Percentiles rank a stretch among this genome's conserved stretches.
Evolutionary conservation across 1,140 invertebrate genomes (phyloP).

Genomic region (Paramacrobiotus metropolitanus): DNA sequence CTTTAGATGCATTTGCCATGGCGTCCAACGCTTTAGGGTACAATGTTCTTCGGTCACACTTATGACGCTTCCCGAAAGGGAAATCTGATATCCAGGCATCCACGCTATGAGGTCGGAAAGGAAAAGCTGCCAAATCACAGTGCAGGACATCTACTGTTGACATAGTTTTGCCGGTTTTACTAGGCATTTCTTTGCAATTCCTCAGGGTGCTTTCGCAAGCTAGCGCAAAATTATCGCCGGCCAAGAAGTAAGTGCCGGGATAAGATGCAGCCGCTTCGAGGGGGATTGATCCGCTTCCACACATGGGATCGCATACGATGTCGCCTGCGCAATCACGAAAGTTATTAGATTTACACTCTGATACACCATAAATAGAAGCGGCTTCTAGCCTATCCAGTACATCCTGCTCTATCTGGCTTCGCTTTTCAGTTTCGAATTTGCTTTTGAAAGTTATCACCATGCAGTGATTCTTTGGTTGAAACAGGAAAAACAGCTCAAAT

Average conservation of each 20-base stretch:
- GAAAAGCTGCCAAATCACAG: neutral
- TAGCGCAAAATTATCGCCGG: slow-evolving; percentile 12
- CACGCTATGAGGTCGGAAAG: neutral
- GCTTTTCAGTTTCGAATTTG: too few relatives aligned
- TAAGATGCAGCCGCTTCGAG: slow-evolving; percentile 24
- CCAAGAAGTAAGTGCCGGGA: slow-evolving; percentile 10
- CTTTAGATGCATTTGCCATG: neutral
- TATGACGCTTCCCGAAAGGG: slow-evolving; percentile 4
- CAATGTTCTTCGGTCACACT: neutral
- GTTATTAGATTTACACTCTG: too few relatives aligned
- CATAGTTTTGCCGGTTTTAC: neutral
- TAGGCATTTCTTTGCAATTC: slow-evolving; percentile 8
- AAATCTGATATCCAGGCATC: neutral
- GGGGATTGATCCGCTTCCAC: slow-evolving; percentile 34
- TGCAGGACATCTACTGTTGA: neutral
- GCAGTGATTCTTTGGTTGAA: too few relatives aligned
- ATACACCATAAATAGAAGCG: too few relatives aligned
- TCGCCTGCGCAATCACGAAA: slow-evolving; percentile 32
- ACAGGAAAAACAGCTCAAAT: too few relatives aligned
- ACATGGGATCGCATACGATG: slow-evolving; percentile 35
- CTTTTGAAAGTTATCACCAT: too few relatives aligned
- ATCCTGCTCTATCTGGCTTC: too few relatives aligned
- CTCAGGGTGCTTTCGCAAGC: slow-evolving; percentile 10
- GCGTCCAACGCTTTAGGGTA: neutral
- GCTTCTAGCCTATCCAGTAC: too few relatives aligned